Evolutionary conservation across 2,113 vertebrate genomes (phyloP).

Genomic region (Alligator mississippiensis): DNA sequence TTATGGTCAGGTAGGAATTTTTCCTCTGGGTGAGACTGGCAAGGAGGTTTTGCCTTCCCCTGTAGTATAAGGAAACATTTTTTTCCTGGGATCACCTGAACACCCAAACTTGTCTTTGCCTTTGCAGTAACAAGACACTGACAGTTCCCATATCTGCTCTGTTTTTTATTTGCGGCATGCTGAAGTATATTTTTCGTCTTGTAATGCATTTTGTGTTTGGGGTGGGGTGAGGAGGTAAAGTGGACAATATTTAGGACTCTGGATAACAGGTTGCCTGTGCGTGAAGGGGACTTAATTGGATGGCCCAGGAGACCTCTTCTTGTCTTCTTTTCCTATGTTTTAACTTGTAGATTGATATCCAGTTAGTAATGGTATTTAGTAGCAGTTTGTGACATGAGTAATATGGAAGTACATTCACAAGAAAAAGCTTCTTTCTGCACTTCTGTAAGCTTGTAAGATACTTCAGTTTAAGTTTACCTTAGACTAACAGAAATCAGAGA

Average conservation of each 20-base stretch:
- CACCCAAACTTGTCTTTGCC: no score
- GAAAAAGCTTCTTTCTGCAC: neutral
- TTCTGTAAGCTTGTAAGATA: conserved; percentile 15
- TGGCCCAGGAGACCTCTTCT: no score
- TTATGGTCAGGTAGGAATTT: neutral
- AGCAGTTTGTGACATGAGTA: conserved; percentile 25
- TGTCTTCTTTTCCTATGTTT: neutral
- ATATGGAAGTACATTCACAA: conserved; percentile 13
- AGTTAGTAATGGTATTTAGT: conserved; percentile 21
- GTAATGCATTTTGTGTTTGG: no score
- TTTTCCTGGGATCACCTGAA: neutral
- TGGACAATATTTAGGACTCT: no score
- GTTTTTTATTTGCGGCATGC: no score
- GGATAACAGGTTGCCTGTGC: no score
- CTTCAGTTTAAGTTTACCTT: conserved; percentile 27
- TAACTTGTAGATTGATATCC: conserved; percentile 47
- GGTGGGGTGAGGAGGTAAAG: no score
- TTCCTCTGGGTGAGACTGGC: no score
- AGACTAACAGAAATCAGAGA: neutral
- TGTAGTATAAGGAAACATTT: neutral
- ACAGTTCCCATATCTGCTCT: no score
- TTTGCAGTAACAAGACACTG: no score
- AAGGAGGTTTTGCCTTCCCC: neutral
- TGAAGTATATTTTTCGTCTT: no score
- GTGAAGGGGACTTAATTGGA: no score